Percentiles rank a stretch among this genome's conserved stretches.
phyloP scores from a whole-genome alignment of 1,140 invertebrate genomes.

The Bombus terrestris region DNA sequence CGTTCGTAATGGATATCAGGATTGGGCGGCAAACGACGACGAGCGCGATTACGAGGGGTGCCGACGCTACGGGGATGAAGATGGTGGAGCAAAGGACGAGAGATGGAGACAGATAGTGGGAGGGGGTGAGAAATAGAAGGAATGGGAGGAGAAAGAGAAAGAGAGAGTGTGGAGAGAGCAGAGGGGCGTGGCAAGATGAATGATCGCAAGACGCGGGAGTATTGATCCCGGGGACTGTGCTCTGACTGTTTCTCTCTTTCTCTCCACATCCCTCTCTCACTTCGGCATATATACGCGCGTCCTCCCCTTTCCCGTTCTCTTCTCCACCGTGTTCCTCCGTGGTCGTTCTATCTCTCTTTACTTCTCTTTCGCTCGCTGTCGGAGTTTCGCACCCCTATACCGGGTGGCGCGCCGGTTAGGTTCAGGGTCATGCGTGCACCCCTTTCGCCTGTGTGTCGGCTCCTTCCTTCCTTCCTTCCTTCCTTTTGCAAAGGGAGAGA shows the following conservation, averaged over 20 bases:
- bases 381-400: constrained; percentile 75
- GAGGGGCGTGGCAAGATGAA: constrained; percentile 84
- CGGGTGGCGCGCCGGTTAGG: constrained; percentile 74
- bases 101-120: constrained; percentile 40
- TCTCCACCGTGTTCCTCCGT: constrained; percentile 47
- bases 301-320: constrained; percentile 50
- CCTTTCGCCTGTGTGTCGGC: constrained; percentile 61
- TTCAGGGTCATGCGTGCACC: constrained; percentile 81
- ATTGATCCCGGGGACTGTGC: constrained; percentile 80
- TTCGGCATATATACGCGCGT: constrained; percentile 58
- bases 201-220: constrained; percentile 83
- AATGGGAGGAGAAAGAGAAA: constrained; percentile 32
- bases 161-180: constrained; percentile 73
- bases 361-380: constrained; percentile 36
- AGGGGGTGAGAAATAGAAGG: constrained; percentile 48
- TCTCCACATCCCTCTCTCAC: constrained; percentile 61
- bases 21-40: constrained; percentile 65
- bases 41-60: constrained; percentile 59
- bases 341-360: constrained; percentile 50
- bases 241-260: constrained; percentile 69
- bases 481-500: constrained; percentile 49
- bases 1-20: constrained; percentile 60
- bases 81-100: constrained; percentile 55
- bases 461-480: constrained; percentile 24
- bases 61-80: constrained; percentile 60